Evolutionary conservation across 37 sponge, comb jelly and placozoan species (phyloP).

Genomic region (Theonella swinhoei): DNA sequence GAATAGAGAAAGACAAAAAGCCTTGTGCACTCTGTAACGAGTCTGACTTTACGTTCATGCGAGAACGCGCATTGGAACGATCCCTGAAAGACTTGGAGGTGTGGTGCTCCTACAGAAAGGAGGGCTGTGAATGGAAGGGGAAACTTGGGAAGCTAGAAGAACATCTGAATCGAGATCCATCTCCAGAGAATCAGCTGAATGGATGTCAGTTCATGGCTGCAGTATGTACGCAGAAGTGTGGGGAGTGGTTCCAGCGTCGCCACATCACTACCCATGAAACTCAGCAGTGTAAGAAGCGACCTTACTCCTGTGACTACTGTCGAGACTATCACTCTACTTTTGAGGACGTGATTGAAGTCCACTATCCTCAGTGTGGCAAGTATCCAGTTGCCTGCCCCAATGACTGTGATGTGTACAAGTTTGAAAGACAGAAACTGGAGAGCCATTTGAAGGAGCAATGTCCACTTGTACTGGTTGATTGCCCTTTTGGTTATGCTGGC

Average conservation of each 20-base stretch:
- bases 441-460: constrained; percentile 11
- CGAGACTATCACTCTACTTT: constrained; percentile 7
- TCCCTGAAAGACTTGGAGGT: background rate
- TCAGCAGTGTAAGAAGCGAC: constrained; percentile 6
- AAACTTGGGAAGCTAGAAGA: background rate
- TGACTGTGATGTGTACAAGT: background rate
- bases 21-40: constrained; percentile 34
- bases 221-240: background rate
- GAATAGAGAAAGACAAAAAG: constrained; percentile 11
- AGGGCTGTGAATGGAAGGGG: constrained; percentile 52
- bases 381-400: constrained; percentile 30
- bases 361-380: constrained; percentile 3
- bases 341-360: constrained; percentile 4
- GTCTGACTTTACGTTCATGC: constrained; percentile 7
- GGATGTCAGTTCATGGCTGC: constrained; percentile 1
- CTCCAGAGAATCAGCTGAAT: background rate
- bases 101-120: constrained; percentile 6
- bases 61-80: background rate
- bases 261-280: background rate
- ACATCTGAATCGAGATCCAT: constrained; percentile 11
- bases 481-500: constrained; percentile 20
- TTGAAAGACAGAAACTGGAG: background rate
- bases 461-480: constrained; percentile 2
- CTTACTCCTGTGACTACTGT: constrained; percentile 27
- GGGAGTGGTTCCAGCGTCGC: background rate